A percentile compares a stretch with the other conserved stretches of the same genome.
These are phyloP conservation scores for Aeoliscus strigatus DNA, from an alignment of 2,797 vertebrate genomes.

Conservation along the genomic window DNA sequence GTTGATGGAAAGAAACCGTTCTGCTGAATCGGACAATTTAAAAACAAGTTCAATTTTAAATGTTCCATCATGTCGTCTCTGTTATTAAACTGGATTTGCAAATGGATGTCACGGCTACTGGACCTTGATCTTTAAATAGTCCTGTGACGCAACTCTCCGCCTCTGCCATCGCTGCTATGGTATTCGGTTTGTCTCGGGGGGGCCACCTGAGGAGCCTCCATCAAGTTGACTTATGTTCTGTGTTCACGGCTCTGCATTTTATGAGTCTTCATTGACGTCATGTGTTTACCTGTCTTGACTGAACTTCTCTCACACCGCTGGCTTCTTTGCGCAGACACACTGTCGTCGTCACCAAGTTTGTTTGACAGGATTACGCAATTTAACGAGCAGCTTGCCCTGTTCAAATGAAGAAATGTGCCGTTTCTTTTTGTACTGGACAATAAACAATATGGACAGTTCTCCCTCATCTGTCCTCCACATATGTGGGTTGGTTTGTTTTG, in stretches of 20 bases:
- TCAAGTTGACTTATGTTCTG: not conserved
- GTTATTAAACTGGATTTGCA: too few relatives aligned
- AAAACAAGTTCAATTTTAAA: conserved; percentile 1
- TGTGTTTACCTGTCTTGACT: too few relatives aligned
- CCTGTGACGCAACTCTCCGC: conserved; percentile 1
- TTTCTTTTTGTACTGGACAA: not conserved
- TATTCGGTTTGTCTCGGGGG: conserved; percentile 2
- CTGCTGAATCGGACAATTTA: too few relatives aligned
- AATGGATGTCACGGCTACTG: not conserved
- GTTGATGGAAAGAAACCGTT: too few relatives aligned
- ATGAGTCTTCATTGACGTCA: not conserved
- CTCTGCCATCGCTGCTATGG: conserved; percentile 1
- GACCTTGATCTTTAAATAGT: conserved; percentile 10
- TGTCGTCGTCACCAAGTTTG: too few relatives aligned
- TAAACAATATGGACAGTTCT: not conserved
- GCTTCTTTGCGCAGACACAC: too few relatives aligned
- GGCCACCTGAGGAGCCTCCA: not conserved
- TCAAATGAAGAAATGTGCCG: too few relatives aligned
- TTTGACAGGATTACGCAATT: too few relatives aligned
- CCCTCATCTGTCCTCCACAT: conserved; percentile 12
- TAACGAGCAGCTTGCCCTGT: too few relatives aligned
- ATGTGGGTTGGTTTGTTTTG: conserved; percentile 24
- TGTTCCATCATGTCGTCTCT: too few relatives aligned
- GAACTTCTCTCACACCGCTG: too few relatives aligned
- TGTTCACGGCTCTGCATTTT: not conserved